These are phyloP conservation scores for Lumbricus terrestris DNA, from an alignment of 2,888 invertebrate genomes.

Conservation along the genomic window DNA sequence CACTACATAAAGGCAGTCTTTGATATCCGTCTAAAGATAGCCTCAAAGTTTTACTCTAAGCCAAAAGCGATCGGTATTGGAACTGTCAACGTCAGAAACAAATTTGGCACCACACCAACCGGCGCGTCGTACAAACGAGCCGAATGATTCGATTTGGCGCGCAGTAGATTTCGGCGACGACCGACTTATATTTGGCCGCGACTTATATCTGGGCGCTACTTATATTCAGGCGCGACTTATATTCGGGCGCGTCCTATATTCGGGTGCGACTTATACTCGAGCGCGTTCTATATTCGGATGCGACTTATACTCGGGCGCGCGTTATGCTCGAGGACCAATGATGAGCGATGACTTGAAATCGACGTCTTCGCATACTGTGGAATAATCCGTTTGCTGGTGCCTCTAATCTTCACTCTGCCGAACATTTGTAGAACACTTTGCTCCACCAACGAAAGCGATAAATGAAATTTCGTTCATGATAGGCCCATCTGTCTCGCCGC, in stretches of 20 bases:
- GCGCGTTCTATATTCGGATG: too few species aligned
- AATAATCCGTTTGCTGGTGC: background rate
- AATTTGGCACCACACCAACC: background rate
- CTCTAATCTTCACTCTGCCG: background rate
- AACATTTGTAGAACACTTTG: background rate
- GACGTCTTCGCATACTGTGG: background rate
- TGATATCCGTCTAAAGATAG: background rate
- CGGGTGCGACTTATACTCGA: too few species aligned
- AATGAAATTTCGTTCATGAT: background rate
- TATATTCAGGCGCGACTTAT: too few species aligned
- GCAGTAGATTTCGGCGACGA: background rate
- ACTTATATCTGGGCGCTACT: too few species aligned
- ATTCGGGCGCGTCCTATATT: too few species aligned
- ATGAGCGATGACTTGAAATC: background rate
- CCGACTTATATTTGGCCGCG: background rate
- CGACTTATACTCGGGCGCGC: too few species aligned
- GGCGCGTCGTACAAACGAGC: background rate
- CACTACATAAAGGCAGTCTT: too few species aligned
- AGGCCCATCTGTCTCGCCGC: background rate
- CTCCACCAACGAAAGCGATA: background rate
- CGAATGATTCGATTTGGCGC: background rate
- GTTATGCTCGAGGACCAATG: background rate
- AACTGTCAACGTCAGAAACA: background rate
- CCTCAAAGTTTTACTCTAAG: background rate
- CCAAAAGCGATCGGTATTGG: background rate